Evolutionary conservation across 2,113 vertebrate genomes (phyloP), one percentile per base, ranked within the genome.

Genomic region (Lepisosteus osseus): DNA sequence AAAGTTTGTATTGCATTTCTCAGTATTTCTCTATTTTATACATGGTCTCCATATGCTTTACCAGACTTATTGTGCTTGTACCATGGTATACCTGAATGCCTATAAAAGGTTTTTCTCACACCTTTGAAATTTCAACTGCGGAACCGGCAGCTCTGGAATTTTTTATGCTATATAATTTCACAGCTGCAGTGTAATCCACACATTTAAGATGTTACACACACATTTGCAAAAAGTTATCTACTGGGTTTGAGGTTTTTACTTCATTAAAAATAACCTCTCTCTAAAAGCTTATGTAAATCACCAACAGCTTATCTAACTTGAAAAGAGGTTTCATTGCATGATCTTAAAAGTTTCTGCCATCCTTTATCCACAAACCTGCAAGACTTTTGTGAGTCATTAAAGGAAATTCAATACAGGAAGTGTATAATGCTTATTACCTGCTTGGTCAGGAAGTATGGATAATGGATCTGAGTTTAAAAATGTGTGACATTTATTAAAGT

Each of bases 401-500:
- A 29, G 41, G 13, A 14, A 61, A 29, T 12, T 64, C 7, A 6
- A 17, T 64, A 7, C 62, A 29, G 62, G 12, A 17, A 64, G 62
- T 42, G 62, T 11, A 40, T 64, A 40, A 64, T 64, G n/a, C n/a
- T 3, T 64, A 17, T 64, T 64, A 40, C 15, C 14, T 64, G 7
- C 62, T 12, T 42, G 8, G 62, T 12, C 15, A 41, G 62, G 9
- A 93, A 92, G 87, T 92, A 91, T 91, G 91, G 91, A 91, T 91
- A 92, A 93, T 91, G 92, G 90, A 92, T 90, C 90, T 93, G 92
- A 91, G 89, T 87, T 91, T 87, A 91, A 86, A 86, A 91, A 79
- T 29, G 90, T 89, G 88, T 90, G 89, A 90, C 92, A 90, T 87
- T 91, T 91, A 41, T 92, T 91, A 92, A 90, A 90, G 29, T 86